Percentiles rank a stretch among this genome's conserved stretches.
phyloP scores from a whole-genome alignment of 1,140 invertebrate species.

The Achroia grisella region DNA sequence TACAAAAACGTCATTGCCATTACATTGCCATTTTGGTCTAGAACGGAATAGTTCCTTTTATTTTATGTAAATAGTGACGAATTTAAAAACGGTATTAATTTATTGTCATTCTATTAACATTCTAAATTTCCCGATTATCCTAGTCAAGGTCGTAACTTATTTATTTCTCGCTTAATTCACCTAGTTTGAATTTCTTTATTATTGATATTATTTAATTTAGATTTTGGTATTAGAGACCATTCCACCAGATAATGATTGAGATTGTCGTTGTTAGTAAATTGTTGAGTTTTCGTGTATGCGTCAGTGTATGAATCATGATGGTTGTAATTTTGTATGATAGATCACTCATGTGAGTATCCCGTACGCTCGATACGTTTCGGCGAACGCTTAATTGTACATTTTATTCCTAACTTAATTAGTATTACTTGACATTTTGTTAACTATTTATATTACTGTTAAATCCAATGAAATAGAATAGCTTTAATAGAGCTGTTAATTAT shows the following conservation, averaged over 20 bases:
- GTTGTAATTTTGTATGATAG: constrained; percentile 5
- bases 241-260: constrained; percentile 41
- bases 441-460: constrained; percentile 70
- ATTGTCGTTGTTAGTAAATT: constrained; percentile 46
- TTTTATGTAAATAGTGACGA: constrained; percentile 63
- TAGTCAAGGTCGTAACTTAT: constrained; percentile 68
- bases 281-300: constrained; percentile 38
- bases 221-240: constrained; percentile 52
- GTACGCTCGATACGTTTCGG: constrained; percentile 16
- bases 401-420: constrained; percentile 57
- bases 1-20: constrained; percentile 63
- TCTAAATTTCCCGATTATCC: constrained; percentile 65
- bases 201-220: constrained; percentile 52
- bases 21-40: constrained; percentile 71
- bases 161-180: constrained; percentile 47
- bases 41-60: constrained; percentile 68
- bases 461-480: constrained; percentile 64
- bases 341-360: constrained; percentile 7
- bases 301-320: constrained; percentile 21
- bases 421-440: constrained; percentile 66
- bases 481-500: constrained; percentile 67
- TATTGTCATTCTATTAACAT: constrained; percentile 54
- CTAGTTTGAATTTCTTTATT: constrained; percentile 53
- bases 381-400: constrained; percentile 46
- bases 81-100: constrained; percentile 63